A percentile compares a stretch with the other conserved stretches of the same genome.
Conservation (phyloP, 2,113 vertebrate species). For the Sula dactylatra region DNA sequence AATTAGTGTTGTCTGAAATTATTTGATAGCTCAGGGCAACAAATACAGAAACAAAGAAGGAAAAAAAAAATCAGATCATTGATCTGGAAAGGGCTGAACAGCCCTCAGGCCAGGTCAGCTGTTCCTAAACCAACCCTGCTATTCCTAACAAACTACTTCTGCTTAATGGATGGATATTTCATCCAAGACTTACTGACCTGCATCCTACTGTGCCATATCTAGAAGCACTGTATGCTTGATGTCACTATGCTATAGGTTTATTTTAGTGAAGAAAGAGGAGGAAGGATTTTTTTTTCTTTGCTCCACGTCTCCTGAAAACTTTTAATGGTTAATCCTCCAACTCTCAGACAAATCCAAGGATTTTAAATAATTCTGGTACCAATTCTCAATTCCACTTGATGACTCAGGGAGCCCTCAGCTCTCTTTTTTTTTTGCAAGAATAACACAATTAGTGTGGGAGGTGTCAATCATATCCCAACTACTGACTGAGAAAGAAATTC, state of each 20-base stretch:
- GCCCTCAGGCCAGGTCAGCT: not conserved
- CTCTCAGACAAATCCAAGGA: not conserved
- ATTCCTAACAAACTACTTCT: not conserved
- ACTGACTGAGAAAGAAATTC: slow-evolving; percentile 1
- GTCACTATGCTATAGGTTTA: not conserved
- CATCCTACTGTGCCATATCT: not conserved
- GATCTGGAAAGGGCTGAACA: not conserved
- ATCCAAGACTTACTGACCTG: not conserved
- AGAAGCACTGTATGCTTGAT: not conserved
- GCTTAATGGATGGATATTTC: not conserved
- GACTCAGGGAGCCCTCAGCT: not conserved
- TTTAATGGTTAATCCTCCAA: not conserved
- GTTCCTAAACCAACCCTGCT: not conserved
- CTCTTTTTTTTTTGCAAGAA: not conserved
- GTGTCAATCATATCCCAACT: slow-evolving; percentile 53
- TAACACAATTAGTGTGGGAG: not conserved
- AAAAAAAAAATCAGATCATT: not conserved
- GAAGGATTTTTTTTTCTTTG: not conserved
- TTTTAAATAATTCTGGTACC: not conserved
- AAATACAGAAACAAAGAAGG: not conserved
- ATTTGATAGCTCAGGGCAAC: not conserved
- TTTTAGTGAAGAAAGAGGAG: not conserved
- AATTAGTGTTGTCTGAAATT: not conserved
- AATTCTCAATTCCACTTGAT: not conserved
- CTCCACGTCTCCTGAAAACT: not conserved